These are phyloP conservation scores for Simalia tracyae DNA, from an alignment of 2,797 vertebrate genomes.

Conservation along the genomic window DNA sequence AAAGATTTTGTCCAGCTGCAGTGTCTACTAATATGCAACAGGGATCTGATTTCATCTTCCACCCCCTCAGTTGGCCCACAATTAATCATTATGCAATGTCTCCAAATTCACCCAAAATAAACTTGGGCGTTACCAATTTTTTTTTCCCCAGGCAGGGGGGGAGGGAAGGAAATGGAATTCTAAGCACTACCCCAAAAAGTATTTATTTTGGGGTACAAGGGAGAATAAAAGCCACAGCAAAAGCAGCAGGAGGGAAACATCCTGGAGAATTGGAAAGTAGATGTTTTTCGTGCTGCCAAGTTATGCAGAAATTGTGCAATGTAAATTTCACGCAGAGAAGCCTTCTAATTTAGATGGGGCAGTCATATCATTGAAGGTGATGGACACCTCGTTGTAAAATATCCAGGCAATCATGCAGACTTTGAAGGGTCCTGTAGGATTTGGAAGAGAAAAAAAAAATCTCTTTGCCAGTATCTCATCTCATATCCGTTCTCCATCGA, in stretches of 20 bases:
- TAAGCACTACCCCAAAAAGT: not conserved
- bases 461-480: not conserved
- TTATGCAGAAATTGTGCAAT: not conserved
- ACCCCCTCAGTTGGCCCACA: slow-evolving; percentile 3
- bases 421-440: not conserved
- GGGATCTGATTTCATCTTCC: not conserved
- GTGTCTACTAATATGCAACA: not conserved
- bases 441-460: not conserved
- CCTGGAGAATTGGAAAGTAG: not conserved
- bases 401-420: not conserved
- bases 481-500: not conserved
- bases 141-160: slow-evolving; percentile 9
- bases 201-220: not conserved
- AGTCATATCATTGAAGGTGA: too few relatives aligned
- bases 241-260: not conserved
- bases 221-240: not conserved
- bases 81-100: not conserved
- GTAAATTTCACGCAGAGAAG: not conserved
- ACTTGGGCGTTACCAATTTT: fast-evolving
- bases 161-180: not conserved
- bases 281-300: not conserved
- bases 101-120: slow-evolving; percentile 32
- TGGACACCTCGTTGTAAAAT: not conserved
- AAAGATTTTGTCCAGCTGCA: slow-evolving; percentile 1
- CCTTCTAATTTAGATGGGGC: too few relatives aligned